Evolutionary conservation across 2,888 invertebrate species (phyloP).

Genomic region (Drosophila antonietae): DNA sequence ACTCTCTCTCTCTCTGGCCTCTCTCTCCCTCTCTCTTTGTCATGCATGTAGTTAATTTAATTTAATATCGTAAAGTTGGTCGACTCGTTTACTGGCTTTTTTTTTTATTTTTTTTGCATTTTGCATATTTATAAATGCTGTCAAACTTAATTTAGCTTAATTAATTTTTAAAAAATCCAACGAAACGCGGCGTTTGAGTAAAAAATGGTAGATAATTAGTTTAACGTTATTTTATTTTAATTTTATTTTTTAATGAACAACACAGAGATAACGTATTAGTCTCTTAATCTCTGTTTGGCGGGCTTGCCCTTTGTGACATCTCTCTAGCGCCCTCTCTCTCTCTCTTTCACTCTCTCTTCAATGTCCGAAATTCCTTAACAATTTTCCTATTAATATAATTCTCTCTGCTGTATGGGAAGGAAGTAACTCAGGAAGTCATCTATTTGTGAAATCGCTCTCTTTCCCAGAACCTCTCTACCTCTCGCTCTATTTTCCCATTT

Average conservation of each 20-base stretch:
- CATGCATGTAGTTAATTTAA: slow-evolving; percentile 64
- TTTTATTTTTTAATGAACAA: neutral
- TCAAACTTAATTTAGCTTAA: slow-evolving; percentile 72
- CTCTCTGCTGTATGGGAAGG: no score
- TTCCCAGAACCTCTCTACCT: no score
- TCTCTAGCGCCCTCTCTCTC: neutral
- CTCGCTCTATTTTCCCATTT: no score
- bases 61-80: slow-evolving; percentile 62
- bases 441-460: no score
- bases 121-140: slow-evolving; percentile 51
- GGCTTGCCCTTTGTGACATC: neutral
- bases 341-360: neutral
- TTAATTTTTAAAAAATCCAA: slow-evolving; percentile 64
- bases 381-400: no score
- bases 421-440: no score
- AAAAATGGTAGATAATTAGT: slow-evolving; percentile 49
- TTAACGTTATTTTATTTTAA: slow-evolving; percentile 31
- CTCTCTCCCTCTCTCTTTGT: slow-evolving; percentile 5
- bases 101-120: slow-evolving; percentile 4
- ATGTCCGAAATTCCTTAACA: no score
- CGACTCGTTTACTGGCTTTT: slow-evolving; percentile 17
- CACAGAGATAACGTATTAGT: neutral
- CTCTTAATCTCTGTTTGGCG: neutral
- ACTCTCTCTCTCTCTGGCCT: neutral
- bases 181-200: slow-evolving; percentile 13